These are phyloP conservation scores for Ceratina calcarata DNA, from an alignment of 1,140 invertebrate genomes.

Conservation along the genomic window DNA sequence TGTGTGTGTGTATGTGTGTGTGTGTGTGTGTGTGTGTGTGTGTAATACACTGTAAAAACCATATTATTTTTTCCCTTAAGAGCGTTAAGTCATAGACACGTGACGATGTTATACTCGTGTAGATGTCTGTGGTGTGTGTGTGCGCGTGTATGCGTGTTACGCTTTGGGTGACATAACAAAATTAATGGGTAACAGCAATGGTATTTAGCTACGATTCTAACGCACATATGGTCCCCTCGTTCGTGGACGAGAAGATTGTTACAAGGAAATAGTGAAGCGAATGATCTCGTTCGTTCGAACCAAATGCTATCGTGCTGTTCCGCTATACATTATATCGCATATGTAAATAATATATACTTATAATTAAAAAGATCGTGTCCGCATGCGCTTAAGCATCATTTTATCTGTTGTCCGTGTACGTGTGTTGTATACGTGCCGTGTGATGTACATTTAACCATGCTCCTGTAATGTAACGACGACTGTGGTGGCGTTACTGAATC, in stretches of 20 bases:
- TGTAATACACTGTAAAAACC: no score
- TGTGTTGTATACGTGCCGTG: not conserved
- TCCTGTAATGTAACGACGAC: not conserved
- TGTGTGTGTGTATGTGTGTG: not conserved
- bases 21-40: not conserved
- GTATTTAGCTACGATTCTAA: slow-evolving; percentile 2
- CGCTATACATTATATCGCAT: not conserved
- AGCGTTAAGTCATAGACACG: no score
- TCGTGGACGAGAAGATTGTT: not conserved
- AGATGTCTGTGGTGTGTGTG: not conserved
- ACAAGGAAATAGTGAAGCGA: not conserved
- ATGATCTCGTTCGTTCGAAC: not conserved
- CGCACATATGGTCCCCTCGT: not conserved
- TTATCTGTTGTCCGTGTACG: not conserved
- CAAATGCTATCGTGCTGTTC: slow-evolving; percentile 22
- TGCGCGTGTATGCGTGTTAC: not conserved
- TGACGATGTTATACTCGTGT: no score
- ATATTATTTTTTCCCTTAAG: no score
- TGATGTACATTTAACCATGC: slow-evolving; percentile 12
- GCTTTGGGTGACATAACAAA: slow-evolving; percentile 15
- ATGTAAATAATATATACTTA: slow-evolving; percentile 14
- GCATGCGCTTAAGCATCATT: slow-evolving; percentile 53
- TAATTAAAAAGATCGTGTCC: slow-evolving; percentile 43
- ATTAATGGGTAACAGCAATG: slow-evolving; percentile 9
- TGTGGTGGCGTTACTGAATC: not conserved